Percentiles rank a stretch among this genome's conserved stretches.
These are phyloP conservation scores for Zeugodacus cucurbitae DNA, from an alignment of 1,140 invertebrate genomes.

Conservation along the genomic window DNA sequence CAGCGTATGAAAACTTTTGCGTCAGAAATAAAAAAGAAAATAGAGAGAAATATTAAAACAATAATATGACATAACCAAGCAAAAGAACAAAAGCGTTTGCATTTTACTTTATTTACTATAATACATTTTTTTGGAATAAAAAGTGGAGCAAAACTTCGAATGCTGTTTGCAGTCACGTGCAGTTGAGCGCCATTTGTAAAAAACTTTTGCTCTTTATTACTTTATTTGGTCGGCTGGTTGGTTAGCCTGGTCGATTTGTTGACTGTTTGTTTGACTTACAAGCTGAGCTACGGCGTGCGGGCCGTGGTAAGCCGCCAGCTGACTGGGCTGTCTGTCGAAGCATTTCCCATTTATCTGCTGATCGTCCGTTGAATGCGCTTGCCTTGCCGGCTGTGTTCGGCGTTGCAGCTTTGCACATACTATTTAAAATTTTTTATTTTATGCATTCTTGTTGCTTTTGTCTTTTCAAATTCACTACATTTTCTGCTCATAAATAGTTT, in stretches of 20 bases:
- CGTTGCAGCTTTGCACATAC: background rate
- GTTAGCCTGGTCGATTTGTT: slow-evolving; percentile 1
- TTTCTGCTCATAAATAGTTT: slow-evolving; percentile 18
- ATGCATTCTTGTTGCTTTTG: background rate
- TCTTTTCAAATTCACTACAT: background rate
- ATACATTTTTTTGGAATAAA: background rate
- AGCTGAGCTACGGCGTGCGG: background rate
- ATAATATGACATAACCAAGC: background rate
- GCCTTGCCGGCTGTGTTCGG: background rate
- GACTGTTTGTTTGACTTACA: background rate
- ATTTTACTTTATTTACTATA: background rate
- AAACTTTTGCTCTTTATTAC: slow-evolving; percentile 25
- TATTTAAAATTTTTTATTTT: background rate
- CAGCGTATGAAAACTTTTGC: background rate
- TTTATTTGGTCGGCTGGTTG: background rate
- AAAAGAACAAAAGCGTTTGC: background rate
- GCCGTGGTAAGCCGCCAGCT: background rate
- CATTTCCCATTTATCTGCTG: background rate
- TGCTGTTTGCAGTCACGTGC: slow-evolving; percentile 51
- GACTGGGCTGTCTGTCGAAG: background rate
- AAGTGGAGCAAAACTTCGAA: slow-evolving; percentile 10
- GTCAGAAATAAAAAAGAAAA: background rate
- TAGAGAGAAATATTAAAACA: background rate
- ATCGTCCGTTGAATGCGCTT: background rate
- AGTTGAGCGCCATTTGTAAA: slow-evolving; percentile 45